Percentiles rank a stretch among this genome's conserved stretches.
These are phyloP conservation scores for Lates calcarifer DNA, from an alignment of 2,113 vertebrate species.

Conservation along the genomic window DNA sequence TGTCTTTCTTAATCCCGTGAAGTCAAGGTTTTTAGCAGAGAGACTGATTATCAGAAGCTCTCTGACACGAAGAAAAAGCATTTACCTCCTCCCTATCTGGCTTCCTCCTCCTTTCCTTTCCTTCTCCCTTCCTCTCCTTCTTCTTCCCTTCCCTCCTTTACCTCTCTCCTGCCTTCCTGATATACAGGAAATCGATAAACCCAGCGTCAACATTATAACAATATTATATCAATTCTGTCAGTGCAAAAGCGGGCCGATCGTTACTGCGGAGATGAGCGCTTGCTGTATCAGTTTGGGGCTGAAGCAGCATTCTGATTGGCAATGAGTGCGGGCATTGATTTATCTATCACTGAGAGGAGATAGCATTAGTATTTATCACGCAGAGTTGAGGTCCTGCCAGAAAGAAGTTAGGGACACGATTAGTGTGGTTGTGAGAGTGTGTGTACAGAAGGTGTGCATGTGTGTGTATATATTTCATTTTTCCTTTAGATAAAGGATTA, in stretches of 20 bases:
- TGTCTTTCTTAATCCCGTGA: slow-evolving; percentile 51
- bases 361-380: slow-evolving; percentile 68
- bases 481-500: background rate
- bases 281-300: slow-evolving; percentile 53
- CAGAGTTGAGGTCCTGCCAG: slow-evolving; percentile 59
- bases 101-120: slow-evolving; percentile 7
- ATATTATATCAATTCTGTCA: slow-evolving; percentile 66
- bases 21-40: slow-evolving; percentile 44
- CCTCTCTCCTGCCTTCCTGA: slow-evolving; percentile 23
- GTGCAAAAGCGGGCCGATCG: slow-evolving; percentile 47
- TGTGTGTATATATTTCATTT: background rate
- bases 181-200: slow-evolving; percentile 57
- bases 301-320: slow-evolving; percentile 70
- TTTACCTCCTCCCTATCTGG: slow-evolving; percentile 17
- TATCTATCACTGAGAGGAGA: slow-evolving; percentile 65
- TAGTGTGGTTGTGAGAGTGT: slow-evolving; percentile 17
- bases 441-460: slow-evolving; percentile 3
- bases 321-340: slow-evolving; percentile 66
- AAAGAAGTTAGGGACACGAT: slow-evolving; percentile 33
- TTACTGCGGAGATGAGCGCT: slow-evolving; percentile 49
- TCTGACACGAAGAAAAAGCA: slow-evolving; percentile 35
- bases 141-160: background rate
- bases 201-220: slow-evolving; percentile 68
- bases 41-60: slow-evolving; percentile 50
- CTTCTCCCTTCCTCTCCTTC: background rate